Conservation (phyloP, 2,113 vertebrate genomes). For the Cyprinus carpio region DNA sequence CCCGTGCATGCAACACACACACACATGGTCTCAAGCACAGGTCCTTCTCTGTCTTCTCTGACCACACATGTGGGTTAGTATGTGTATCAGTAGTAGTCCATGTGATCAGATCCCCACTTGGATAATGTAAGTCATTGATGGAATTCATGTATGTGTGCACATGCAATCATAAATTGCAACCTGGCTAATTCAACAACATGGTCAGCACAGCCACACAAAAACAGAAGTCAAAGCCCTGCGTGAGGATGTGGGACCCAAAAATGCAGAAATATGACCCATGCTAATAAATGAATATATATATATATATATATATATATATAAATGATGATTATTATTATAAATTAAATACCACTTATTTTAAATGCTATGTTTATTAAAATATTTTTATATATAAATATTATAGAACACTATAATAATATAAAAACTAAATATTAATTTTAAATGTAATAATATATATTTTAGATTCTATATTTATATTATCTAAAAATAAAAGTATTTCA, state of each 20-base stretch:
- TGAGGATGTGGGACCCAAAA: constrained; percentile 5
- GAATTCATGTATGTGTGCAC: not conserved
- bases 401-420: too few relatives aligned
- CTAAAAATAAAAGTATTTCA: too few relatives aligned
- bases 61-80: not conserved
- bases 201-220: not conserved
- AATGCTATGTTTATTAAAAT: too few relatives aligned
- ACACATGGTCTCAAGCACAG: not conserved
- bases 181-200: not conserved
- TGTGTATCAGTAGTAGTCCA: constrained; percentile 13
- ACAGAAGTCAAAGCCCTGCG: not conserved
- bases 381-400: too few relatives aligned
- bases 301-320: too few relatives aligned
- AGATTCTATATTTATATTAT: too few relatives aligned
- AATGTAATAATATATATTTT: too few relatives aligned
- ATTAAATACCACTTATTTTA: too few relatives aligned
- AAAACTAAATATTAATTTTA: not conserved
- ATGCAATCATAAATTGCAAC: constrained; percentile 26
- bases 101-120: constrained; percentile 20
- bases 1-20: constrained; percentile 51
- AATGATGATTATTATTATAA: too few relatives aligned
- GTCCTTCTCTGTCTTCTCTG: not conserved
- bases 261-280: not conserved
- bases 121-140: constrained; percentile 35
- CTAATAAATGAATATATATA: too few relatives aligned